A percentile compares a stretch with the other conserved stretches of the same genome.
Evolutionary conservation across 2,797 vertebrate species (phyloP).

Genomic region (Sebastes dallii): DNA sequence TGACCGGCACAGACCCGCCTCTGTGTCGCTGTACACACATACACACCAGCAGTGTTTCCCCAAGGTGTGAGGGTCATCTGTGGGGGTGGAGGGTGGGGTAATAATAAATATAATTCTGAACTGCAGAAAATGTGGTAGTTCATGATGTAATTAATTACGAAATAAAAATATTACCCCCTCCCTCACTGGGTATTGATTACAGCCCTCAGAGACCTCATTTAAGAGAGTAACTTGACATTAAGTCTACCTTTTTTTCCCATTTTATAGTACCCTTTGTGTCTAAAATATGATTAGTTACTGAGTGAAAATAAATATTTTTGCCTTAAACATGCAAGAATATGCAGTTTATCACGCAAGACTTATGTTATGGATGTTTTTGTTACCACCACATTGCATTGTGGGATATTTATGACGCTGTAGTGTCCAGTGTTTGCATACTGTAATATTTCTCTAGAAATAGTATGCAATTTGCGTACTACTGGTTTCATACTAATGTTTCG

Average conservation of each 20-base stretch:
- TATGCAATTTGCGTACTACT: too few species aligned
- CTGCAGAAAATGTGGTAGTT: not conserved
- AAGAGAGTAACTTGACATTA: not conserved
- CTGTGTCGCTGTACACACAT: conserved; percentile 37
- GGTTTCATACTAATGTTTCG: too few species aligned
- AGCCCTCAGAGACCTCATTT: not conserved
- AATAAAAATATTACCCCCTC: not conserved
- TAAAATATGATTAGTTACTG: not conserved
- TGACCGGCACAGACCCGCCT: conserved; percentile 43
- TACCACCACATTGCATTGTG: too few species aligned
- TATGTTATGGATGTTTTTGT: too few species aligned
- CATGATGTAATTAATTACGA: not conserved
- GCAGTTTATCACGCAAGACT: not conserved
- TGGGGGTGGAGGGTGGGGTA: not conserved
- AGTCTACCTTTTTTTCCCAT: not conserved
- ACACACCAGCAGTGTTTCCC: conserved; percentile 19
- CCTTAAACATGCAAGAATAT: not conserved
- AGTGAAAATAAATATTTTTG: not conserved
- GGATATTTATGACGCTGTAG: too few species aligned
- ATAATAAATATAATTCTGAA: conserved; percentile 6
- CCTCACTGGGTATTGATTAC: too few species aligned
- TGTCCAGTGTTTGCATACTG: too few species aligned
- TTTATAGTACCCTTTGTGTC: not conserved
- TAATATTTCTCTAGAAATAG: too few species aligned
- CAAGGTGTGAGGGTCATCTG: conserved; percentile 25